Percentiles rank a stretch among this genome's conserved stretches.
Evolutionary conservation across 2,888 invertebrate species (phyloP).

Genomic region (Sarcophaga rosellei): DNA sequence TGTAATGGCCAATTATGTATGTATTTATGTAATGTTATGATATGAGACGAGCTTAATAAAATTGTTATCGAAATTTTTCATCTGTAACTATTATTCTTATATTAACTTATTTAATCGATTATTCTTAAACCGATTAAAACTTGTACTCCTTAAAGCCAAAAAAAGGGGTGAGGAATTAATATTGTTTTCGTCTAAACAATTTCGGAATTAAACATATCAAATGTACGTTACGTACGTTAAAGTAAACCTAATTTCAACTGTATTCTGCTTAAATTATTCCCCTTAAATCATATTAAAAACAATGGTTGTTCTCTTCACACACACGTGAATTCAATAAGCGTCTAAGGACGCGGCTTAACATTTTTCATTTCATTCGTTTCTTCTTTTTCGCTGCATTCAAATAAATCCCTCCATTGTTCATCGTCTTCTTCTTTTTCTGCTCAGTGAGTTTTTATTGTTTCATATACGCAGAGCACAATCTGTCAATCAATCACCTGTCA

Average conservation of each 20-base stretch:
- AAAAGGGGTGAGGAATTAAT: fast-evolving
- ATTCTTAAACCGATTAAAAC: no score
- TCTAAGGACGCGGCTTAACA: background rate
- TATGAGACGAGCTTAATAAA: no score
- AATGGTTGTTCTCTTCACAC: slow-evolving; percentile 59
- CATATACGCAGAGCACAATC: slow-evolving; percentile 66
- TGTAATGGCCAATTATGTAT: no score
- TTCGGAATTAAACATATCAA: no score
- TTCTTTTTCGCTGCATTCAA: slow-evolving; percentile 20
- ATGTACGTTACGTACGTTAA: no score
- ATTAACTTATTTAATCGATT: no score
- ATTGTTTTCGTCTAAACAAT: no score
- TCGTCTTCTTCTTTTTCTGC: slow-evolving; percentile 1
- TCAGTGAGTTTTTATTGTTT: slow-evolving; percentile 31
- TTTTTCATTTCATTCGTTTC: slow-evolving; percentile 54
- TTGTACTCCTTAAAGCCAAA: no score
- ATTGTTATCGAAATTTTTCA: no score
- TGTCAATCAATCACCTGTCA: slow-evolving; percentile 80
- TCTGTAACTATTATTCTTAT: no score
- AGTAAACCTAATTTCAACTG: background rate
- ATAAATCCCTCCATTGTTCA: slow-evolving; percentile 29
- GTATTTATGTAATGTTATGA: no score
- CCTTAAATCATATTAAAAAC: slow-evolving; percentile 9
- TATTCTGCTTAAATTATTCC: background rate
- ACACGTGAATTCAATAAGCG: slow-evolving; percentile 23